A percentile compares a stretch with the other conserved stretches of the same genome.
phyloP scores from a whole-genome alignment of 1,140 invertebrate genomes.

The Drosophila nikananu region DNA sequence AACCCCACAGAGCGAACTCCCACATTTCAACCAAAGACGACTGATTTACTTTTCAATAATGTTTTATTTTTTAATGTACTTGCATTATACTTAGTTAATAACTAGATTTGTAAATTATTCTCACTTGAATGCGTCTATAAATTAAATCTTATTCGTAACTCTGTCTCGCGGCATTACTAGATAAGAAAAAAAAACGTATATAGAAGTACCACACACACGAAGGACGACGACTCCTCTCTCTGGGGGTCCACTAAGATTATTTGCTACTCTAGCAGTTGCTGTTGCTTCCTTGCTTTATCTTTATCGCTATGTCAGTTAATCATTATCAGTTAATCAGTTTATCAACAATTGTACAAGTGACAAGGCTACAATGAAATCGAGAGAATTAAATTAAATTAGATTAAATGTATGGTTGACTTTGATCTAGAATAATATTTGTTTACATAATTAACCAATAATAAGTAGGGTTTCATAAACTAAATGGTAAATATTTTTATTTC shows the following conservation, averaged over 20 bases:
- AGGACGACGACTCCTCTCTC: conserved; percentile 28
- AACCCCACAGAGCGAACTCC: not conserved
- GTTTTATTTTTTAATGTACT: conserved; percentile 71
- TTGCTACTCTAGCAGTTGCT: conserved; percentile 36
- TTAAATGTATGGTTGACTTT: conserved; percentile 23
- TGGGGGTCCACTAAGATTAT: conserved; percentile 45
- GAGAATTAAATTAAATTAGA: conserved; percentile 32
- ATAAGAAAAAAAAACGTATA: conserved; percentile 66
- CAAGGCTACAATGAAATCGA: conserved; percentile 65
- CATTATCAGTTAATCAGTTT: conserved; percentile 49
- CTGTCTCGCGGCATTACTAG: conserved; percentile 74
- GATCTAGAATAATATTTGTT: conserved; percentile 6
- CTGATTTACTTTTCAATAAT: conserved; percentile 60
- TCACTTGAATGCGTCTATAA: conserved; percentile 78
- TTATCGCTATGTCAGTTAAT: conserved; percentile 32
- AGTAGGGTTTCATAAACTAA: conserved; percentile 25
- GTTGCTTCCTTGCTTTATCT: not conserved
- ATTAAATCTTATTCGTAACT: conserved; percentile 76
- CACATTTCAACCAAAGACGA: not conserved
- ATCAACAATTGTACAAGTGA: conserved; percentile 77
- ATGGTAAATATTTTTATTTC: conserved; percentile 2
- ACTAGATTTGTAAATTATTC: conserved; percentile 81
- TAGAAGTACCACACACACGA: conserved; percentile 60
- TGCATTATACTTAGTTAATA: conserved; percentile 74
- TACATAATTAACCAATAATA: conserved; percentile 49